A percentile compares a stretch with the other conserved stretches of the same genome.
Conservation (phyloP, 2,888 invertebrate species). For the Eulithis prunata region DNA sequence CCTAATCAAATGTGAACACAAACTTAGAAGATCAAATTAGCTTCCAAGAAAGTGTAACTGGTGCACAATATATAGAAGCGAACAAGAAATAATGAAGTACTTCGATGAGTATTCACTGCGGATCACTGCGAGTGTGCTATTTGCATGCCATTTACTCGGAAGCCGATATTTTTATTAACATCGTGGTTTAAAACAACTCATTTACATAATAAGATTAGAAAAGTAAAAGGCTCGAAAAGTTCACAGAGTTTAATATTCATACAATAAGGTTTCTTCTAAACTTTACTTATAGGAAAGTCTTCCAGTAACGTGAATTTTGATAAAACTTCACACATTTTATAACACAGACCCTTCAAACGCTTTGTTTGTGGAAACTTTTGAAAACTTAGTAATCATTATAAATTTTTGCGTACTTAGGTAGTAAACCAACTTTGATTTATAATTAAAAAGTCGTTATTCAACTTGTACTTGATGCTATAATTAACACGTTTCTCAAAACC, state of each 20-base stretch:
- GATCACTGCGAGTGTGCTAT: conserved; percentile 5
- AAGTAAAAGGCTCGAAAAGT: not conserved
- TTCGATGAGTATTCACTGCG: conserved; percentile 15
- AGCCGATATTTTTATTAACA: conserved; percentile 7
- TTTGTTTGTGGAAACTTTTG: no score
- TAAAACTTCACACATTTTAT: no score
- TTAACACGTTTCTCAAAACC: no score
- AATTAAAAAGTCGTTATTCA: no score
- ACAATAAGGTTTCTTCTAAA: not conserved
- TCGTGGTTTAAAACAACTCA: not conserved
- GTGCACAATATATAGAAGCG: conserved; percentile 1
- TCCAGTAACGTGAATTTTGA: no score
- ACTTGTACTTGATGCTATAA: no score
- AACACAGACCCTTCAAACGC: no score
- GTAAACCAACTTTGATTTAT: no score
- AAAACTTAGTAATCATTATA: no score
- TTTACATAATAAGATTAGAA: not conserved
- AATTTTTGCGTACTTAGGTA: no score
- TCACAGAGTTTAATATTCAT: not conserved
- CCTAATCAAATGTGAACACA: not conserved
- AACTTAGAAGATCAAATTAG: not conserved
- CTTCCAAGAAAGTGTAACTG: conserved; percentile 6
- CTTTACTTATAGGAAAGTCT: no score
- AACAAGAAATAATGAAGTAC: conserved; percentile 13
- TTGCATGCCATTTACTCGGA: conserved; percentile 19